Percentiles rank a stretch among this genome's conserved stretches.
These are phyloP conservation scores for Nothocercus nigrocapillus DNA, from an alignment of 2,113 vertebrate genomes.

Conservation along the genomic window DNA sequence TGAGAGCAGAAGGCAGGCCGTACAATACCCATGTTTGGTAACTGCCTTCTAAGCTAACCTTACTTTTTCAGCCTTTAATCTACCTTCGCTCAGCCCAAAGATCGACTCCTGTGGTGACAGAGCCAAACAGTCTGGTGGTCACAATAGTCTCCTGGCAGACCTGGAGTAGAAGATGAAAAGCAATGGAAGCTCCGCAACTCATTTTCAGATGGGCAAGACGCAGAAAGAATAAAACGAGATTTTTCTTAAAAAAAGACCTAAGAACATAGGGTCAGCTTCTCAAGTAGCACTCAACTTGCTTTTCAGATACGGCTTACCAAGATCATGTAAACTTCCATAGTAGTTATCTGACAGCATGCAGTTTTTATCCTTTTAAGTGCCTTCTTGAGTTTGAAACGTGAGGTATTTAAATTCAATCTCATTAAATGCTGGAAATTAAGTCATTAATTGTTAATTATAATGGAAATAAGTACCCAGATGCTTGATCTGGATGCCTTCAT, in stretches of 20 bases:
- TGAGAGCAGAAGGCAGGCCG: background rate
- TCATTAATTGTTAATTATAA: background rate
- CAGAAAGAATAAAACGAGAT: background rate
- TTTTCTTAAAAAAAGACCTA: background rate
- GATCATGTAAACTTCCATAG: background rate
- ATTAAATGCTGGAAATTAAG: background rate
- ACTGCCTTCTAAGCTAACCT: background rate
- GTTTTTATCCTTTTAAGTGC: background rate
- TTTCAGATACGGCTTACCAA: background rate
- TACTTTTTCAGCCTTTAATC: background rate
- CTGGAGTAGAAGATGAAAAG: background rate
- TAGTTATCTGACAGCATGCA: background rate
- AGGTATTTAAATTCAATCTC: conserved; percentile 17
- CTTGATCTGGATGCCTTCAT: background rate
- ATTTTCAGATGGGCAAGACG: background rate
- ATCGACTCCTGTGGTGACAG: background rate
- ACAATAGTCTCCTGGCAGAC: background rate
- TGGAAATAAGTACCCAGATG: background rate
- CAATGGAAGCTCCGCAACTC: background rate
- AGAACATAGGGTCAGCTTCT: background rate
- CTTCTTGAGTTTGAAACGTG: background rate
- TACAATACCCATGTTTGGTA: background rate
- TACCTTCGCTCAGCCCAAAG: background rate
- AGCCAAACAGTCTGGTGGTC: background rate
- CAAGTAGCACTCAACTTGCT: background rate